These are phyloP conservation scores for Melieria omissa DNA, from an alignment of 2,888 invertebrate species.

Conservation along the genomic window DNA sequence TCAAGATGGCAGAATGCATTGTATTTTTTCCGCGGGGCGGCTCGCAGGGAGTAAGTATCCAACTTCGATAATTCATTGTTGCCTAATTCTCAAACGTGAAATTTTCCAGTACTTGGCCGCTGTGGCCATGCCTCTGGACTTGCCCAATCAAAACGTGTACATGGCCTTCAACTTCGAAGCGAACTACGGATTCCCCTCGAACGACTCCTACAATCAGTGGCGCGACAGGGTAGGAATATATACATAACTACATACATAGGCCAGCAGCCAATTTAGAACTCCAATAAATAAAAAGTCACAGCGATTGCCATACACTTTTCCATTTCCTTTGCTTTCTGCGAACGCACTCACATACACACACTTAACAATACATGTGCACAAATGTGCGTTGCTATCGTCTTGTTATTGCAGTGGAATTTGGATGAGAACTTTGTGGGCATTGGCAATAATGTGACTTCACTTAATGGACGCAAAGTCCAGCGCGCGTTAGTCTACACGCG, in stretches of 20 bases:
- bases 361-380: no score
- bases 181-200: constrained; percentile 73
- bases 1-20: constrained; percentile 26
- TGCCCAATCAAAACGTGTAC: constrained; percentile 76
- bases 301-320: not conserved
- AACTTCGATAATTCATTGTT: constrained; percentile 7
- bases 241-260: constrained; percentile 28
- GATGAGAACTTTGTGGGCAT: constrained; percentile 55
- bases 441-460: constrained; percentile 56
- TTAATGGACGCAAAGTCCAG: constrained; percentile 51
- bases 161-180: constrained; percentile 81
- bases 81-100: not conserved
- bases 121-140: constrained; percentile 76
- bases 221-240: constrained; percentile 68
- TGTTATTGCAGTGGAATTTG: constrained; percentile 57
- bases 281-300: not conserved
- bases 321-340: not conserved
- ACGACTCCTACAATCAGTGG: constrained; percentile 70
- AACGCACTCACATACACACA: not conserved
- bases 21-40: constrained; percentile 56
- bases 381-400: not conserved
- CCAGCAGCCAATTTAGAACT: not conserved
- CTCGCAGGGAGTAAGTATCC: constrained; percentile 53
- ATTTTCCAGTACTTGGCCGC: constrained; percentile 74
- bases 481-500: constrained; percentile 48